These are phyloP conservation scores for Muntiacus muntjak DNA, from an alignment of 2,113 vertebrate species.

Conservation along the genomic window DNA sequence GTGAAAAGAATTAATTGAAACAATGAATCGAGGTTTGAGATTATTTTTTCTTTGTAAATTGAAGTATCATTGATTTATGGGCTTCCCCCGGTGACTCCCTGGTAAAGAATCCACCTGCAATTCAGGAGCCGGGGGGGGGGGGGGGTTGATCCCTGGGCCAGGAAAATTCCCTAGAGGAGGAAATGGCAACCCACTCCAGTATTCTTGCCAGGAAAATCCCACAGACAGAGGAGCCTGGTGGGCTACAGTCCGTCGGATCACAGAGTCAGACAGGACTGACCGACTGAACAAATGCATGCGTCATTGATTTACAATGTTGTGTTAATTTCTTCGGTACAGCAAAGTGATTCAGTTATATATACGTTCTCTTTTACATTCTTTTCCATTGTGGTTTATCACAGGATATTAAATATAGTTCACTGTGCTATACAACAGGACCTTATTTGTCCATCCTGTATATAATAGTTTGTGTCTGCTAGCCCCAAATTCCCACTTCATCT, in stretches of 20 bases:
- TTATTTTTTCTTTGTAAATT: not conserved
- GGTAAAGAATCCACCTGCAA: not conserved
- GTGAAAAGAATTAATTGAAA: not conserved
- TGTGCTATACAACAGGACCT: not conserved
- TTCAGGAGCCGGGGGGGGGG: not conserved
- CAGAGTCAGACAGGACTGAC: not conserved
- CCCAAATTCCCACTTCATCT: not conserved
- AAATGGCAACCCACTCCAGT: not conserved
- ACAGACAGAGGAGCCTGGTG: not conserved
- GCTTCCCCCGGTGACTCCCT: accelerated
- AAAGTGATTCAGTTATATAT: not conserved
- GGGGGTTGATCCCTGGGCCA: not conserved
- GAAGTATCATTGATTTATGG: not conserved
- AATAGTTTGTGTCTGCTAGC: not conserved
- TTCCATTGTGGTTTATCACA: not conserved
- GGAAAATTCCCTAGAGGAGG: not conserved
- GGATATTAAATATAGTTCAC: not conserved
- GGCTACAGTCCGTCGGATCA: not conserved
- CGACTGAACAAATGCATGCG: not conserved
- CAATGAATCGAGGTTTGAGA: not conserved
- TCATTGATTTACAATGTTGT: not conserved
- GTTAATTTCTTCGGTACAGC: not conserved
- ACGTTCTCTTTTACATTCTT: not conserved
- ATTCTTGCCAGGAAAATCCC: not conserved
- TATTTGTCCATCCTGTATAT: not conserved